Evolutionary conservation across 2,113 vertebrate species (phyloP).

Genomic region (Hystrix brachyura): DNA sequence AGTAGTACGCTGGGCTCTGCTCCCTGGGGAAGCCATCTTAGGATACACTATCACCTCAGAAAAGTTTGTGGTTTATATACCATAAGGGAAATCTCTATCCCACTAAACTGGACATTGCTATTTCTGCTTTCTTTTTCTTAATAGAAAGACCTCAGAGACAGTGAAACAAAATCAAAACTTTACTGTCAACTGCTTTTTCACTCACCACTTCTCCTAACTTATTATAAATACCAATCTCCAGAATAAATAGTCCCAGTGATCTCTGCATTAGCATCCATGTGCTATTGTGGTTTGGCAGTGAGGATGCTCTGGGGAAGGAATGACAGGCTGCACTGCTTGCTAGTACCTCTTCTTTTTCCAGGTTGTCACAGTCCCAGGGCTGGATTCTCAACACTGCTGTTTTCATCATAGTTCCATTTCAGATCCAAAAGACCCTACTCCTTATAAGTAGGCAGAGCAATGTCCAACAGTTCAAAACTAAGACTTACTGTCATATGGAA

Average conservation of each 20-base stretch:
- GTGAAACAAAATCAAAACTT: conserved; percentile 63
- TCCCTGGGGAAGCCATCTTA: conserved; percentile 19
- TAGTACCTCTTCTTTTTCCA: not conserved
- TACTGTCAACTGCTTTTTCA: conserved; percentile 50
- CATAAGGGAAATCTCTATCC: conserved; percentile 20
- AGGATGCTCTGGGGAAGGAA: not conserved
- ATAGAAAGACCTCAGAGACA: not conserved
- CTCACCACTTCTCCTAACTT: conserved; percentile 30
- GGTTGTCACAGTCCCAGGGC: not conserved
- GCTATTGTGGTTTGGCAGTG: not conserved
- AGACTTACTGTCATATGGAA: not conserved
- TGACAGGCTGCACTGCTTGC: not conserved
- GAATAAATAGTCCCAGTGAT: conserved; percentile 3
- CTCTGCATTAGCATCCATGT: not conserved
- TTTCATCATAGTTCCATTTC: conserved; percentile 15
- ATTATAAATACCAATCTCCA: conserved; percentile 32
- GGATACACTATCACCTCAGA: not conserved
- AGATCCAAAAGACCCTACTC: not conserved
- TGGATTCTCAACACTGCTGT: not conserved
- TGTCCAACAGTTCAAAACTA: not conserved
- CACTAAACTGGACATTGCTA: conserved; percentile 13
- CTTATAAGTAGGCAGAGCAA: not conserved
- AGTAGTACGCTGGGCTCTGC: not conserved
- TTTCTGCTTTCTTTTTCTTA: conserved; percentile 65
- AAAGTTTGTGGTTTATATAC: conserved; percentile 13